Base-by-base conservation (phyloP, 2,888 invertebrate genomes). In the Tholera decimalis region DNA sequence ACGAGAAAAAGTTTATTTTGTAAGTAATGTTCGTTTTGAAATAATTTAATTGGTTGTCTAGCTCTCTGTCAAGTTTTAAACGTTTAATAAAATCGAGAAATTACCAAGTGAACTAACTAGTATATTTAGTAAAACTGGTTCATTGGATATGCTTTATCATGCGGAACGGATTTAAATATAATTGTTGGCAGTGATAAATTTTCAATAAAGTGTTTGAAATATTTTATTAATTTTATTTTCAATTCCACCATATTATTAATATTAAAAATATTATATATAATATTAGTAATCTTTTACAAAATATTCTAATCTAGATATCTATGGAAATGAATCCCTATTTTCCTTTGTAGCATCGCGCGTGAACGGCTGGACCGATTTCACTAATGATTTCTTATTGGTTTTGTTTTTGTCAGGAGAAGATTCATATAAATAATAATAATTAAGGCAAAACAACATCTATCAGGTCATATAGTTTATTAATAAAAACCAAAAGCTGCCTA, bases 21-120 rank as follows among this genome's bases (percentile, higher is more conserved):
- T 22, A 18, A 35, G 49, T 49, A 33, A 66, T 30, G 55, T 55
- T 54, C 24, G 44, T 77, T 65, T 60, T 61, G 61, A 44, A 71
- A 67, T 60, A 13, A 47, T 61, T 67, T 73, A 79, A 75, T 79
- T 79, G 60, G 41, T 35, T 73, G 57, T 61, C 73, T 54, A 33
- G 62, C 50, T 57, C 20, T 30, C 18, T 33, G 28, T 51, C 43
- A 39, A 41, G 18, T 35, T 58, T n/a, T 44, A 50, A 54, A 43
- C 20, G 26, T 49, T 35, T 43, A 37, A 49, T 56, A 54, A 71
- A 76, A 76, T 60, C 28, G 26, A 43, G 20, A 56, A 49, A n/a
- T 53, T 56, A 56, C 28, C 73, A 64, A 73, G 28, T 44, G 8
- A n/a, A n/a, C n/a, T n/a, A 33, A 59, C 58, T 41, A 13, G 9